A percentile compares a stretch with the other conserved stretches of the same genome.
phyloP scores from a whole-genome alignment of 1,140 invertebrate genomes.

The Drosophila baimaii region DNA sequence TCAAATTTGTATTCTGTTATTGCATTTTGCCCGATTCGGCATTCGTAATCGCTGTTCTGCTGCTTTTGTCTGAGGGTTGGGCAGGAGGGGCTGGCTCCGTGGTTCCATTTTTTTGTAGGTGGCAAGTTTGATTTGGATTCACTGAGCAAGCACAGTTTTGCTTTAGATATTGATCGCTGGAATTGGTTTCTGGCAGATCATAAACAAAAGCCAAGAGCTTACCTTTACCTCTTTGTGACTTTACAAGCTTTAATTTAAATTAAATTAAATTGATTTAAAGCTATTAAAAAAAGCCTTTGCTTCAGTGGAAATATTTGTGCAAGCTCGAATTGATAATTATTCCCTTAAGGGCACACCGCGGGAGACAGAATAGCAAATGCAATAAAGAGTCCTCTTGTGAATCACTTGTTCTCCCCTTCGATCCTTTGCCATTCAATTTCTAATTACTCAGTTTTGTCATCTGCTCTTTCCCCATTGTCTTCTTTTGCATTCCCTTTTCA shows the following conservation, averaged over 20 bases:
- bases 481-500: conserved; percentile 7
- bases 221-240: not conserved
- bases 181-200: conserved; percentile 12
- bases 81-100: conserved; percentile 8
- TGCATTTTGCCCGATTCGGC: conserved; percentile 49
- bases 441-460: conserved; percentile 30
- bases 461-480: conserved; percentile 22
- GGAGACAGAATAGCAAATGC: not conserved
- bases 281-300: not conserved
- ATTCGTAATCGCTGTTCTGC: conserved; percentile 33
- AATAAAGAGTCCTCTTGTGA: not conserved
- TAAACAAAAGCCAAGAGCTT: too few relatives aligned
- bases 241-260: not conserved
- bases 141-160: conserved; percentile 2
- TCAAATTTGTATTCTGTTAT: conserved; percentile 73
- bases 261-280: not conserved
- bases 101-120: conserved; percentile 7
- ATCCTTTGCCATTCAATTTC: conserved; percentile 27
- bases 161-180: conserved; percentile 22
- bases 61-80: not conserved
- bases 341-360: not conserved
- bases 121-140: conserved; percentile 21
- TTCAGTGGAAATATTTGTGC: not conserved
- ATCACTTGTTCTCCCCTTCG: not conserved
- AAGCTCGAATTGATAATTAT: not conserved